Evolutionary conservation across 2,888 invertebrate genomes (phyloP), one percentile per base, ranked within the genome.

Genomic region (Glaucopsyche alexis): DNA sequence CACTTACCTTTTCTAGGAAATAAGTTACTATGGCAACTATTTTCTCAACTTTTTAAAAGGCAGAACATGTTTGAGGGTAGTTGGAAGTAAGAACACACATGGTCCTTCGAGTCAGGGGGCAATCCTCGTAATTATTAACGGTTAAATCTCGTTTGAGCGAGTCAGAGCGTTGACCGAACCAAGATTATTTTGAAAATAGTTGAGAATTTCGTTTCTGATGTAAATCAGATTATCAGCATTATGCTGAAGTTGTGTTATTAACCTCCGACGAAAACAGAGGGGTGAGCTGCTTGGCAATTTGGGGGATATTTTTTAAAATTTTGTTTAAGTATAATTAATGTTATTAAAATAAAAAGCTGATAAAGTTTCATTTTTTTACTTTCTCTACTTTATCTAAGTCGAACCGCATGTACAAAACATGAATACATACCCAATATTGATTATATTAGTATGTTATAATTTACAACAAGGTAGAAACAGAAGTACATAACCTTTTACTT

Each of bases 321-420:
- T 29, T 29, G 29, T 29, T 29, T 29, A n/a, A n/a, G n/a, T n/a
- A 29, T 29, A 29, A 29, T 29, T 29, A 29, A 3, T 29, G 29
- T 29, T 11, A 13, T 60, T 55, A 38, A 60, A 60, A 60, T 60
- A 29, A 60, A 69, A 69, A 29, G 14, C 47, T 16, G 13, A 14
- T 49, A 47, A 47, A 69, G 47, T 69, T 45, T 49, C 49, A 49
- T 69, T 69, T 69, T 69, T 49, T 69, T 69, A 69, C 14, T 49
- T 47, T 65, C n/a, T 42, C 69, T 69, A 69, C 69, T 19, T 69
- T 69, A 19, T 69, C 69, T 69, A 69, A 49, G 47, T 69, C 49
- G 49, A 69, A 69, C 69, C 29, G 69, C 69, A 69, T 69, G 69
- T 69, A 69, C 69, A 69, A 69, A 69, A 69, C 69, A 69, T 69